These are phyloP conservation scores for Melinaea menophilus DNA, from an alignment of 2,888 invertebrate species.

Conservation along the genomic window DNA sequence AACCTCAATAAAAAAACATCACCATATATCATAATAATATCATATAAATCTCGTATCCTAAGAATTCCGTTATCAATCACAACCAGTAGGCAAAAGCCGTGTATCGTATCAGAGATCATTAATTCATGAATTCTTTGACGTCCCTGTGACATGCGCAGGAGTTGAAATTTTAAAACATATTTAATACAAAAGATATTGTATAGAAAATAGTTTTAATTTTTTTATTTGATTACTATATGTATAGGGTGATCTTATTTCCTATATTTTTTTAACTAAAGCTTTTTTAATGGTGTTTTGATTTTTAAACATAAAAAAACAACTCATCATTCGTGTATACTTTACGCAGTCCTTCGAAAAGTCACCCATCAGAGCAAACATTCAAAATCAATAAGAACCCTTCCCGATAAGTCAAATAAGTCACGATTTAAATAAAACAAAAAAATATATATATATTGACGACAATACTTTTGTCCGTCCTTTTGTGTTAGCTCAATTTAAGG, in stretches of 20 bases:
- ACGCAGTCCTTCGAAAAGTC: constrained; percentile 44
- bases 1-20: not conserved
- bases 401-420: constrained; percentile 66
- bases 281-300: constrained; percentile 24
- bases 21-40: constrained; percentile 15
- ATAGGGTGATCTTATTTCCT: not conserved
- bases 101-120: constrained; percentile 57
- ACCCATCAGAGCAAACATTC: constrained; percentile 67
- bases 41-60: constrained; percentile 9
- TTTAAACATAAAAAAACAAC: constrained; percentile 18
- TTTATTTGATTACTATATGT: no score
- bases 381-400: constrained; percentile 74
- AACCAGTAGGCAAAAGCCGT: constrained; percentile 23
- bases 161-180: not conserved
- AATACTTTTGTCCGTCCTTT: constrained; percentile 15
- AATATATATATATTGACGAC: constrained; percentile 44
- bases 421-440: constrained; percentile 61
- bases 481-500: not conserved
- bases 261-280: constrained; percentile 11
- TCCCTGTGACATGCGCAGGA: constrained; percentile 29
- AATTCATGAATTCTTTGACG: constrained; percentile 43
- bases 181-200: not conserved
- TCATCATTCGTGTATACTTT: constrained; percentile 23
- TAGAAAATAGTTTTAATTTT: no score
- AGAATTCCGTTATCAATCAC: constrained; percentile 34